These are phyloP conservation scores for Rhopalosiphum nymphaeae DNA, from an alignment of 2,888 invertebrate genomes.

Conservation along the genomic window DNA sequence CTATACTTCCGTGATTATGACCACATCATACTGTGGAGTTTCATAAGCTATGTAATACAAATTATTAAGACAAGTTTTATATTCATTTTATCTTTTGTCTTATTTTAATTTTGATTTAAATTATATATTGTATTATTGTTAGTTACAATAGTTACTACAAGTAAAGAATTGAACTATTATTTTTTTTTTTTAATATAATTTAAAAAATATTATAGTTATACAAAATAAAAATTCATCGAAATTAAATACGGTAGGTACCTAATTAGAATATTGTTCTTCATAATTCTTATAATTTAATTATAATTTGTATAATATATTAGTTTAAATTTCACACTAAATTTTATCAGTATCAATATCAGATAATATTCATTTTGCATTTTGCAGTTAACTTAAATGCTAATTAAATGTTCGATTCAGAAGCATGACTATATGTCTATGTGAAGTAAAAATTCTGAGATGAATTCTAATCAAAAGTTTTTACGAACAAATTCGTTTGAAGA, in stretches of 20 bases:
- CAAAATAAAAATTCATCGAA: too few relatives aligned
- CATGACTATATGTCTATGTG: not conserved
- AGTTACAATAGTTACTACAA: not conserved
- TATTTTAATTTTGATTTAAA: not conserved
- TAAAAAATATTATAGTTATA: not conserved
- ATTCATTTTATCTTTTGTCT: too few relatives aligned
- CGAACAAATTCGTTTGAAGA: too few relatives aligned
- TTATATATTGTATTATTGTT: not conserved
- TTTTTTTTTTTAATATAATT: not conserved
- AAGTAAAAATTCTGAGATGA: too few relatives aligned
- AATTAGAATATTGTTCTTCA: not conserved
- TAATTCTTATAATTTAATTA: too few relatives aligned
- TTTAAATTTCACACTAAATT: not conserved
- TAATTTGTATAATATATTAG: not conserved
- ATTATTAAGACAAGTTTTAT: not conserved
- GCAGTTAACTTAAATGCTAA: not conserved
- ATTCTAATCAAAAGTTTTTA: too few relatives aligned
- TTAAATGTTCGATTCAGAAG: not conserved
- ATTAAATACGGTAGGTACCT: not conserved
- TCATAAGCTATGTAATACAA: not conserved
- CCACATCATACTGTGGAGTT: not conserved
- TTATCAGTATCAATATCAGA: not conserved
- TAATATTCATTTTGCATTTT: not conserved
- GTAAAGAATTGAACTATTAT: not conserved
- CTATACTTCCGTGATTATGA: not conserved